Base-by-base conservation (phyloP, 2,113 vertebrate genomes). In the Bolborhynchus lineola region DNA sequence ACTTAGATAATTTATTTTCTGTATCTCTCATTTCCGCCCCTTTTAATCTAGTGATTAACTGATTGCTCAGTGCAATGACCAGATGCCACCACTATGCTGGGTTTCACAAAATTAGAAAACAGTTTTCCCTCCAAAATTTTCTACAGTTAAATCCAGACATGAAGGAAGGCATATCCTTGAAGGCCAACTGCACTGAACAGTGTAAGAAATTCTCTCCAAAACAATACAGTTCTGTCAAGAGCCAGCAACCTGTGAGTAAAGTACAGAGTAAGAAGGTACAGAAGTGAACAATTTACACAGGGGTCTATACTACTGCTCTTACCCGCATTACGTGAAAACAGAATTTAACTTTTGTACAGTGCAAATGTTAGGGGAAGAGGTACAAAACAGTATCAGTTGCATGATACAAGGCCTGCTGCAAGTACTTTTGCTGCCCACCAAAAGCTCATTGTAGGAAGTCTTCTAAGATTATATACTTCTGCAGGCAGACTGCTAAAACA, bases 141-240 rank as follows among this genome's bases (percentile, higher is more conserved):
- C 90, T 47, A 79, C 86, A 71, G 96, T 91, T 93, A 95, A 95
- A 92, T 81, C 77, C 92, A 95, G 86, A 83, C 57, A 93, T 21
- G 41, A 82, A 83, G 72, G 31, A 85, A 68, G 44, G 49, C n/a
- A 77, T 44, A 72, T 57, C 65, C 83, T 83, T 83, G 52, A 93
- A 92, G 46, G 64, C 18, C 39, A 50, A 16, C 4, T 1, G 4
- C 59, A 64, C 46, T 21, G 39, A 88, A 33, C 16, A 57, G 12
- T 3, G 0, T 16, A 89, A 71, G 41, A 82, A 86, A 81, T 47
- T 64, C 23, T 75, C 78, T 70, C 41, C 53, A 62, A 39, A 79
- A 72, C 44, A 50, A 0, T 11, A 35, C 35, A 49, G 77, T 52
- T 77, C 46, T 2, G 3, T 25, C 68, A 59, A 60, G 24, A 75